Conservation (phyloP, 1,140 invertebrate species). For the Pachypsylla venusta region DNA sequence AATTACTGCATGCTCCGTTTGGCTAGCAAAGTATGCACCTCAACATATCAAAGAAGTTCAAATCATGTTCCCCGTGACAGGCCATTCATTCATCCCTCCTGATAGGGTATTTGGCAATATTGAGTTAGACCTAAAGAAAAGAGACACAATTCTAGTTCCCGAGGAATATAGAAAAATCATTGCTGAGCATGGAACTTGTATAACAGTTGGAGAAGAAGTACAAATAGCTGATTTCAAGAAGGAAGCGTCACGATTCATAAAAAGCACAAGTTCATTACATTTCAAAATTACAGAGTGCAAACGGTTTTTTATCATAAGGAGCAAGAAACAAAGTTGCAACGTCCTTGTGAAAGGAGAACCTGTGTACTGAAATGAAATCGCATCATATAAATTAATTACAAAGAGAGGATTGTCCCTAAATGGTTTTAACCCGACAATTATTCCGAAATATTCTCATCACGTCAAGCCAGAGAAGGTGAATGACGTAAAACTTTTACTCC, state of each 20-base stretch:
- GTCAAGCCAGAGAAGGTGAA: no score
- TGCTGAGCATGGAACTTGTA: slow-evolving; percentile 10
- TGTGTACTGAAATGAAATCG: no score
- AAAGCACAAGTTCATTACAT: neutral
- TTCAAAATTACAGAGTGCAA: slow-evolving; percentile 5
- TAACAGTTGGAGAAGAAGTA: slow-evolving; percentile 12
- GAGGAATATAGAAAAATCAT: slow-evolving; percentile 1
- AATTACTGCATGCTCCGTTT: slow-evolving; percentile 19
- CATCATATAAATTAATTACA: no score
- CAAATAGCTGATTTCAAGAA: slow-evolving; percentile 8
- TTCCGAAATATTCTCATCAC: no score
- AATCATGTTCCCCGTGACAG: slow-evolving; percentile 22
- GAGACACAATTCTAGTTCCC: no score
- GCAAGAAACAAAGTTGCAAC: no score
- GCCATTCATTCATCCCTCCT: slow-evolving; percentile 25
- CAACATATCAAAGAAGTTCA: slow-evolving; percentile 15
- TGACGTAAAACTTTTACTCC: no score
- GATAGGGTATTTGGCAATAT: slow-evolving; percentile 24
- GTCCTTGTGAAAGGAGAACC: no score
- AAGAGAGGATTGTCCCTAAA: no score
- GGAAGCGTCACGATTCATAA: neutral
- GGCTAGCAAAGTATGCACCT: slow-evolving; percentile 16
- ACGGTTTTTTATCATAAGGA: no score
- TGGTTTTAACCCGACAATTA: no score
- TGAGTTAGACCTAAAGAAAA: slow-evolving; percentile 16